Evolutionary conservation across 2,797 vertebrate genomes (phyloP).

Genomic region (Rhincodon typus): DNA sequence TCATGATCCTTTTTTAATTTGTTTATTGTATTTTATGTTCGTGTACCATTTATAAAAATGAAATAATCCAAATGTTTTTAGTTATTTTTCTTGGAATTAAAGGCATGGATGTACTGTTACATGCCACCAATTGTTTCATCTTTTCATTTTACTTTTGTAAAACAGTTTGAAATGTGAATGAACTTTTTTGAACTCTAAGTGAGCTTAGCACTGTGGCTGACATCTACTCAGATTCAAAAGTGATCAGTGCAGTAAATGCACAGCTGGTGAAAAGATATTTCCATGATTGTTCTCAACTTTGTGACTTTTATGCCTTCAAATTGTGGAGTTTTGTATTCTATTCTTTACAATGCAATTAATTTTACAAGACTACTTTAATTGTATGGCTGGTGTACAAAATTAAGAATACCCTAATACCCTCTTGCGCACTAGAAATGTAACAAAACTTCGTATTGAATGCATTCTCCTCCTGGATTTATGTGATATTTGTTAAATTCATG

Average conservation of each 20-base stretch:
- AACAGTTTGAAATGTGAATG: slow-evolving; percentile 3
- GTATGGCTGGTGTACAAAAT: neutral
- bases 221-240: neutral
- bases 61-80: slow-evolving; percentile 24
- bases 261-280: neutral
- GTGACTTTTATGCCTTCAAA: neutral
- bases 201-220: neutral
- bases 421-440: neutral
- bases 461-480: neutral
- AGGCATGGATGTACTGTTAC: neutral
- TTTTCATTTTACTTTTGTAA: slow-evolving; percentile 23
- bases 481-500: neutral
- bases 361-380: neutral
- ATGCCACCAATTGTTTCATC: slow-evolving; percentile 1
- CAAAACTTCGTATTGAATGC: neutral
- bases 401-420: neutral
- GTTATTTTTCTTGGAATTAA: slow-evolving; percentile 32
- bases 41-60: slow-evolving; percentile 1
- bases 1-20: slow-evolving; percentile 24
- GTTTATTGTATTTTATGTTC: slow-evolving; percentile 29
- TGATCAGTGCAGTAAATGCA: neutral
- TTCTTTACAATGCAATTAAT: slow-evolving; percentile 7
- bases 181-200: neutral
- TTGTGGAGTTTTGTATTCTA: slow-evolving; percentile 1
- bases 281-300: neutral